Evolutionary conservation across 2,113 vertebrate species (phyloP), one percentile per base, ranked within the genome.

Genomic region (Eubucco bourcierii): DNA sequence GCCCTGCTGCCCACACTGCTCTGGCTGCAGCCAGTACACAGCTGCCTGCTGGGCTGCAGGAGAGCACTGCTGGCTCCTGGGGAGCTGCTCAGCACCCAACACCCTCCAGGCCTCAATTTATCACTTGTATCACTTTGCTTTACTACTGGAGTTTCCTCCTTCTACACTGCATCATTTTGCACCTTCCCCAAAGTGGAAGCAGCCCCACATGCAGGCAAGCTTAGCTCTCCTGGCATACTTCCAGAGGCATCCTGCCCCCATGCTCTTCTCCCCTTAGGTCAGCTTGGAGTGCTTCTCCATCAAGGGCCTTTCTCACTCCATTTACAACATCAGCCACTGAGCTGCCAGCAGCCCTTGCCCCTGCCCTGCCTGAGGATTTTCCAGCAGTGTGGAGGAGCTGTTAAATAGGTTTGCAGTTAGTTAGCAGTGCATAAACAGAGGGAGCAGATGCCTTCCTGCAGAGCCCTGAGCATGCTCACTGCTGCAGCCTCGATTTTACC

Each of bases 361-460:
- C 90, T 19, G 29, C 50, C 92, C 92, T 84, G 88, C 87, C 84
- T 93, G 90, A 79, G 86, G 86, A 93, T 87, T 94, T 95, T 78
- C 92, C 90, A 88, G 90, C 82, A 83, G 88, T 24, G 66, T 15
- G 76, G 78, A 90, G 56, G 75, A 95, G 74, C 87, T 84, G 87
- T 84, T 96, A 90, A 91, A 95, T 93, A 91, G 81, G 91, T 87
- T 89, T 91, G 87, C 84, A 89, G 90, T 82, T 94, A 92, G 95
- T 94, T 93, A 94, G 61, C 80, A 71, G 88, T 28, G 93, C 91
- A 85, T 94, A 94, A 95, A 91, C 80, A 1, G 3, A 53, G 76
- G 58, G 85, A 95, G 85, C 85, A 93, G 92, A 94, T 91, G 86
- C 77, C 80, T 91, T 73, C 70, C 71, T 67, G 46, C n/a, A 73